A percentile compares a stretch with the other conserved stretches of the same genome.
Conservation (phyloP, 2,113 vertebrate genomes). For the Tretioscincus oriximinensis region DNA sequence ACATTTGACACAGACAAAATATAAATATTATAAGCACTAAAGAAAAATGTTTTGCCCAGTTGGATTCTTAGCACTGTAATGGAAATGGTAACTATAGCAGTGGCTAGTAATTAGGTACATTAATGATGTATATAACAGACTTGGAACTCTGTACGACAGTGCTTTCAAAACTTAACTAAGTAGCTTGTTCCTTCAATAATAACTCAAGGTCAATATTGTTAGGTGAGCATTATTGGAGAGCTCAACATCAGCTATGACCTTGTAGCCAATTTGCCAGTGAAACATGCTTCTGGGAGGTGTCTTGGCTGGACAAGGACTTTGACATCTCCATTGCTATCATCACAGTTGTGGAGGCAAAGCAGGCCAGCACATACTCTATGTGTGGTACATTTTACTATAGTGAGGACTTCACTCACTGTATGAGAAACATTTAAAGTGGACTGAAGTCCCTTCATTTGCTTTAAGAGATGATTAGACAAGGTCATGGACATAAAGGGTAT, state of each 20-base stretch:
- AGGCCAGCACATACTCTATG: too few relatives aligned
- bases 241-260: neutral
- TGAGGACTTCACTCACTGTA: too few relatives aligned
- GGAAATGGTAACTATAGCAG: slow-evolving; percentile 43
- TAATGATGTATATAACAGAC: neutral
- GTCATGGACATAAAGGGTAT: too few relatives aligned
- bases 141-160: slow-evolving; percentile 15
- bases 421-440: too few relatives aligned
- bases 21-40: slow-evolving; percentile 57
- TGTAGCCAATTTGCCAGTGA: too few relatives aligned
- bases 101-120: slow-evolving; percentile 19
- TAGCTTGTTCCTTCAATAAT: neutral
- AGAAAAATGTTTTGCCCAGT: slow-evolving; percentile 42
- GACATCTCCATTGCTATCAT: too few relatives aligned
- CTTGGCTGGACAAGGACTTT: too few relatives aligned
- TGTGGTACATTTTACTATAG: too few relatives aligned
- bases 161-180: neutral
- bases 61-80: slow-evolving; percentile 44
- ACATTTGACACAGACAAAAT: slow-evolving; percentile 51
- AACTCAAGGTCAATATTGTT: neutral
- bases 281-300: too few relatives aligned
- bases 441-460: too few relatives aligned
- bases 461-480: too few relatives aligned
- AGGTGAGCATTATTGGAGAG: neutral
- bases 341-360: too few relatives aligned